Percentiles rank a stretch among this genome's conserved stretches.
Evolutionary conservation across 2,888 invertebrate genomes (phyloP).

Genomic region (Apamea sordens): DNA sequence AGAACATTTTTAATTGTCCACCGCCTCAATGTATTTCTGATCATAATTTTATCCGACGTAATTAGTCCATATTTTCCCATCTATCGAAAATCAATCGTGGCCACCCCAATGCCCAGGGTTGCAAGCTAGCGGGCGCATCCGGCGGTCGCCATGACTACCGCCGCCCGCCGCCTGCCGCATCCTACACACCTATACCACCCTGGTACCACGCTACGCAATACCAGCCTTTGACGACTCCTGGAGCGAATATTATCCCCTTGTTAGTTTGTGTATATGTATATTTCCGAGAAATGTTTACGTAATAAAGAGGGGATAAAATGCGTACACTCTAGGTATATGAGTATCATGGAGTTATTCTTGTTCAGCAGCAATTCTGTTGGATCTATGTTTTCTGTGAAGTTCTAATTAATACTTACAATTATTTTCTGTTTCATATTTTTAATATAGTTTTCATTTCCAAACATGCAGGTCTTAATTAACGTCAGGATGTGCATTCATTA

Average conservation of each 20-base stretch:
- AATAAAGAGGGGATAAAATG: neutral
- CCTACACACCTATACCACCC: constrained; percentile 72
- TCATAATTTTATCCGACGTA: constrained; percentile 3
- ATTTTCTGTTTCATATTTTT: neutral
- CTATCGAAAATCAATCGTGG: constrained; percentile 60
- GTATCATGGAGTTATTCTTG: neutral
- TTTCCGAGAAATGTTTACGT: constrained; percentile 27
- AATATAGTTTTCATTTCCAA: neutral
- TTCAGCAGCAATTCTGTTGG: neutral
- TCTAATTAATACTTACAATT: neutral
- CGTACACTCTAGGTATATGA: neutral
- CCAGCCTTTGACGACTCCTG: constrained; percentile 55
- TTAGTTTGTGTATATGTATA: constrained; percentile 36
- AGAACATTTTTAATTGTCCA: neutral
- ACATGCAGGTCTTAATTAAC: neutral
- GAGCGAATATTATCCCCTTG: constrained; percentile 45
- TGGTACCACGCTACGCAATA: constrained; percentile 63
- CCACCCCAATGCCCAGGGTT: constrained; percentile 78
- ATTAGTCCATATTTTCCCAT: constrained; percentile 47
- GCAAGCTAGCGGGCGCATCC: constrained; percentile 80
- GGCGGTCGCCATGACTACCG: constrained; percentile 86
- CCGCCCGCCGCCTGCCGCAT: constrained; percentile 69
- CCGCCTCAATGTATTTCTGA: neutral
- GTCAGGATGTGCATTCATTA: neutral
- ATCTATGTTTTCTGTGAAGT: neutral